Percentiles rank a stretch among this genome's conserved stretches.
Evolutionary conservation across 2,113 vertebrate genomes (phyloP).

Genomic region (Eublepharis macularius): DNA sequence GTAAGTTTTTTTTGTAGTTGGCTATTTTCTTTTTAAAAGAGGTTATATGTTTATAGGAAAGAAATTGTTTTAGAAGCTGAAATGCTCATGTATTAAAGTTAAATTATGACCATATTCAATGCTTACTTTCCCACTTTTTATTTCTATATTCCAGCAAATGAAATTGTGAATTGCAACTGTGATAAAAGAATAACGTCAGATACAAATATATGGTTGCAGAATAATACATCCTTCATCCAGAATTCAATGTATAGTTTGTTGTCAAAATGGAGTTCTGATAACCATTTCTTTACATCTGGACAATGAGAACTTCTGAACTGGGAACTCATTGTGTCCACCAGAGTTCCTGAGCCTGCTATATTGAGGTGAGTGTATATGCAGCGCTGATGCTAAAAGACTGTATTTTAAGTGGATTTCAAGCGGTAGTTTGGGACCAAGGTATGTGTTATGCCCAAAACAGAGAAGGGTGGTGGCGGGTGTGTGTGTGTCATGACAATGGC

Average conservation of each 20-base stretch:
- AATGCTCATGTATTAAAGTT: neutral
- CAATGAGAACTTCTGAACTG: neutral
- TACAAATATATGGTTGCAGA: neutral
- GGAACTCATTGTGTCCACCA: neutral
- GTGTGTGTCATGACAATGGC: too few species aligned
- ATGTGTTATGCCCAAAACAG: too few species aligned
- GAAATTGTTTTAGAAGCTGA: neutral
- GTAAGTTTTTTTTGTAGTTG: conserved; percentile 6
- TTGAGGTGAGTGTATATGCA: neutral
- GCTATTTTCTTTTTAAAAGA: neutral
- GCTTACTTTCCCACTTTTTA: conserved; percentile 1
- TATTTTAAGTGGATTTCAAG: too few species aligned
- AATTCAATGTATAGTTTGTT: neutral
- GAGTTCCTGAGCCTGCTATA: neutral
- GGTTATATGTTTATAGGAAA: neutral
- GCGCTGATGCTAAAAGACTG: neutral
- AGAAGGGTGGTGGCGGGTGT: too few species aligned
- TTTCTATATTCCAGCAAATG: neutral
- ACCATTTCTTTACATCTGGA: neutral
- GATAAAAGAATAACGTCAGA: neutral
- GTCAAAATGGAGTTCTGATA: too few species aligned
- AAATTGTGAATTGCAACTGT: neutral
- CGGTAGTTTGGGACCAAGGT: too few species aligned
- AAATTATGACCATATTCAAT: neutral
- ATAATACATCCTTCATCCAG: neutral